phyloP scores from a whole-genome alignment of 2,797 vertebrate species.

The Parauchenoglanis ngamensis region DNA sequence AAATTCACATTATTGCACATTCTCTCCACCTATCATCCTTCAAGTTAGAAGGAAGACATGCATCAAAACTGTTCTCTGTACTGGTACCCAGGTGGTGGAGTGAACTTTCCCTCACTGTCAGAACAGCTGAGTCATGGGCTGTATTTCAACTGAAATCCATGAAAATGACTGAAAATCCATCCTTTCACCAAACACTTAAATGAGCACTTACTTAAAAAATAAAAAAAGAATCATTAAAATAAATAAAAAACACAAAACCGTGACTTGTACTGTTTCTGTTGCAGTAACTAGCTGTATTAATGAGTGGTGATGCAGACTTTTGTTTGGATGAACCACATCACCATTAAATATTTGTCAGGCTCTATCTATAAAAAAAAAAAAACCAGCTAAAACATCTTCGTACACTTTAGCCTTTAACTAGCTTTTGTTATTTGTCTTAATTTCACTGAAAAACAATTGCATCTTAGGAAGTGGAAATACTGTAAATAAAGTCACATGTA shows the following conservation, averaged over 20 bases:
- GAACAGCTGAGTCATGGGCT: not conserved
- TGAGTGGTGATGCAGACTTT: not conserved
- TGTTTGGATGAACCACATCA: not conserved
- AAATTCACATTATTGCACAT: conserved; percentile 27
- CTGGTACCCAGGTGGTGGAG: conserved; percentile 14
- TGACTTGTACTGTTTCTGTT: not conserved
- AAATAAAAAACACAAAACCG: not conserved
- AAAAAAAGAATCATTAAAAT: not conserved
- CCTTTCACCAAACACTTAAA: not conserved
- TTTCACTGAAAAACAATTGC: not conserved
- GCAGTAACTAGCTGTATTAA: not conserved
- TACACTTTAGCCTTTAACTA: not conserved
- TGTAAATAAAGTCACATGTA: not conserved
- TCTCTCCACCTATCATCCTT: not conserved
- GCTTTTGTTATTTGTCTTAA: not conserved
- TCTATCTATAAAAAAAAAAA: not conserved
- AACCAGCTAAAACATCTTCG: not conserved
- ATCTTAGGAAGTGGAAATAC: not conserved
- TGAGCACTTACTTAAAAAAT: not conserved
- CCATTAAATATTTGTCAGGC: not conserved
- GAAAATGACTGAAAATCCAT: not conserved
- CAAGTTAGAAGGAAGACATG: conserved; percentile 1
- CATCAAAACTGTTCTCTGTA: conserved; percentile 14
- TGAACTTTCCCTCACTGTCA: conserved; percentile 9
- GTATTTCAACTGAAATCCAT: not conserved